Base-by-base conservation (phyloP, 2,888 invertebrate genomes). In the Crematogaster levior region DNA sequence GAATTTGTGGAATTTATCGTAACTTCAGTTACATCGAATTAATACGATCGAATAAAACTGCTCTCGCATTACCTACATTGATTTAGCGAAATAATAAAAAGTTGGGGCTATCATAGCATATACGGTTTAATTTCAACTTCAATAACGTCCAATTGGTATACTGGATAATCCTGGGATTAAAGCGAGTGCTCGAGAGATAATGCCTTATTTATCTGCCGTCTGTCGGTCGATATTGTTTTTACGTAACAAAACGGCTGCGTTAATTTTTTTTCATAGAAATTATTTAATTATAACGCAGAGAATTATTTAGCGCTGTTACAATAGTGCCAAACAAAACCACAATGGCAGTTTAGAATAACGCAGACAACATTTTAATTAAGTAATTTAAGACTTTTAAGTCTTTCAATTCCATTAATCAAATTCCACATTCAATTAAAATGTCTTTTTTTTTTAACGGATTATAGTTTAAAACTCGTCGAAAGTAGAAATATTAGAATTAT, bases 111-210 rank as follows among this genome's bases (percentile, higher is more conserved):
- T 73, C 79, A 51, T 74, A 75, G 77, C 27, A 6, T 18, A 56
- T 21, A 65, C 81, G 46, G 46, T 63, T 81, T 88, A 88, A 89
- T 85, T 82, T 75, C 60, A 61, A 79, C 53, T 79, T 83, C 81
- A 85, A 90, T 88, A 86, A 84, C 83, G 85, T 72, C 81, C 58
- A 43, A 79, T 86, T 86, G 86, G 86, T 85, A 89, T 84, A 84
- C 80, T 87, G 87, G 91, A 91, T 91, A 90, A 91, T 91, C 91
- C 86, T 21, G 37, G 85, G 88, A 91, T 89, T 81, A 86, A 84
- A 72, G 80, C 65, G 82, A 89, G 85, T 80, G 86, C 84, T 80
- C 68, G 81, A 66, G 70, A 80, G 87, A 86, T 90, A 90, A 88
- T 89, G 77, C 80, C 72, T 83, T 83, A 84, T 84, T 84, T 85